Percentiles rank a stretch among this genome's conserved stretches.
Conservation (phyloP, 2,888 invertebrate species). For the Lingula anatina region DNA sequence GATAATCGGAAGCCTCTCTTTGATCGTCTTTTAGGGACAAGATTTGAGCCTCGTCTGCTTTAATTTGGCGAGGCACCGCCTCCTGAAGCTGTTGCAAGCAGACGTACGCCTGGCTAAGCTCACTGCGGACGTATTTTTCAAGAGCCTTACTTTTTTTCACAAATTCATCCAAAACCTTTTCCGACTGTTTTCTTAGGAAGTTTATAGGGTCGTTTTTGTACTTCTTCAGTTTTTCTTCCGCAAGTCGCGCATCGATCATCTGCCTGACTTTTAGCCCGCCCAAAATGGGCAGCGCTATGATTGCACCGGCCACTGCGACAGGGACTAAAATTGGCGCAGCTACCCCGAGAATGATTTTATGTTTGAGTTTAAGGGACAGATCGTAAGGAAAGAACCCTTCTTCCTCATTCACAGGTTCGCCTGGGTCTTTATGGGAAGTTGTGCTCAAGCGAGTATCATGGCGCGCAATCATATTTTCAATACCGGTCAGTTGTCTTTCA, state of each 20-base stretch:
- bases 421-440: neutral
- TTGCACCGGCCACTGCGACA: conserved; percentile 20
- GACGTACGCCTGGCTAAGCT: conserved; percentile 8
- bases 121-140: conserved; percentile 8
- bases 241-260: conserved; percentile 11
- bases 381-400: conserved; percentile 9
- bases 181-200: conserved; percentile 14
- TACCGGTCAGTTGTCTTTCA: conserved; percentile 17
- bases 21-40: conserved; percentile 8
- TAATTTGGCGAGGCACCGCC: conserved; percentile 11
- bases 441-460: conserved; percentile 2
- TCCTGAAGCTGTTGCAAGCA: conserved; percentile 10
- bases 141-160: conserved; percentile 8
- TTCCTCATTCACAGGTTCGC: conserved; percentile 5
- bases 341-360: conserved; percentile 17
- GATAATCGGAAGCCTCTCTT: conserved; percentile 9
- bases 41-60: conserved; percentile 10
- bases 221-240: conserved; percentile 14
- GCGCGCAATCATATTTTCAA: conserved; percentile 18
- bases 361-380: conserved; percentile 8
- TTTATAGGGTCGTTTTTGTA: conserved; percentile 10
- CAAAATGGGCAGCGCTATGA: conserved; percentile 21
- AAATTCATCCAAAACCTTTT: conserved; percentile 13
- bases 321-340: conserved; percentile 20
- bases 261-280: conserved; percentile 18